phyloP scores from a whole-genome alignment of 2,888 invertebrate species.

The Epirrita christyi region DNA sequence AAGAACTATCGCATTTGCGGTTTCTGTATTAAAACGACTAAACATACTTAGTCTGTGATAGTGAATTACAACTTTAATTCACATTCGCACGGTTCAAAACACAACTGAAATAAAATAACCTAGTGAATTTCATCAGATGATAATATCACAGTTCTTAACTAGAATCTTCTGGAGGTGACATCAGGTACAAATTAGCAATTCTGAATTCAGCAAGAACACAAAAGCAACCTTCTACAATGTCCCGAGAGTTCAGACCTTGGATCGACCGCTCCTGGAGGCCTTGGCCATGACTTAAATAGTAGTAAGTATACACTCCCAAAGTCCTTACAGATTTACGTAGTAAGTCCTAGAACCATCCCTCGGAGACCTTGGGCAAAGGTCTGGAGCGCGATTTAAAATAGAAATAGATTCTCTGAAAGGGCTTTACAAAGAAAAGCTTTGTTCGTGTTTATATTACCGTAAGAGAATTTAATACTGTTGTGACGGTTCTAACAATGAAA shows the following conservation, averaged over 20 bases:
- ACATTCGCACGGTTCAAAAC: no score
- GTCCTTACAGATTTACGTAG: slow-evolving; percentile 10
- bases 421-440: slow-evolving; percentile 28
- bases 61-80: no score
- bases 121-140: no score
- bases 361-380: slow-evolving; percentile 41
- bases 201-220: slow-evolving; percentile 34
- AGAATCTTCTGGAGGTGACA: no score
- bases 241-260: slow-evolving; percentile 57
- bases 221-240: slow-evolving; percentile 48
- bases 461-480: slow-evolving; percentile 13
- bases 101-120: no score
- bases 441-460: slow-evolving; percentile 10
- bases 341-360: slow-evolving; percentile 19
- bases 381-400: slow-evolving; percentile 36
- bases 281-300: slow-evolving; percentile 29
- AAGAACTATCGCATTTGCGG: background rate
- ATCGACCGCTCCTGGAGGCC: slow-evolving; percentile 47
- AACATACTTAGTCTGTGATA: no score
- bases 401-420: background rate
- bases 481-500: slow-evolving; percentile 2
- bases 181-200: no score
- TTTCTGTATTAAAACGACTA: background rate
- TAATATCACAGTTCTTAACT: no score
- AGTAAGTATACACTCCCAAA: slow-evolving; percentile 4